Base-by-base conservation (phyloP, 2,113 vertebrate species). In the Anarhynchus alexandrinus region DNA sequence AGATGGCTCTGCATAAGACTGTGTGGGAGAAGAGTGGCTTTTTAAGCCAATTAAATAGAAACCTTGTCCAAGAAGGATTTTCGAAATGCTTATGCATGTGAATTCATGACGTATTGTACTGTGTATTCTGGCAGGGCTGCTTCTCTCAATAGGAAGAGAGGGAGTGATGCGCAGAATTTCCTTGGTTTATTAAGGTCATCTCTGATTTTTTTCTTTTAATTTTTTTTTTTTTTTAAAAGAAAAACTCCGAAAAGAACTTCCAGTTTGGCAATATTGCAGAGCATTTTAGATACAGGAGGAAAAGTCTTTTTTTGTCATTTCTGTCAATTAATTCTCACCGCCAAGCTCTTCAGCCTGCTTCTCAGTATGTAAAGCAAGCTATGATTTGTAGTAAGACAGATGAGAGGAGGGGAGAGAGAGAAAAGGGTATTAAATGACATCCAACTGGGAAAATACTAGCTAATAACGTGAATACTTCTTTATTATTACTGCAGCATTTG, bases 11-110 rank as follows among this genome's bases (percentile, higher is more conserved):
- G 92, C 96, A 97, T 82, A 97, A 96, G 94, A 96, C 94, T 96
- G 94, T 86, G 95, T 96, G 90, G 96, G 95, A 97, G 93, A 95
- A 94, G 83, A 97, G 97, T 92, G 96, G 97, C 95, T 98, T 97
- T 97, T 98, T 96, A 97, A 97, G 98, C 97, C 96, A 97, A 98
- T 98, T 96, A 98, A 97, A 97, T 95, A 96, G 95, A 94, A 97
- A 96, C 97, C 86, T 97, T 96, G 97, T 98, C 94, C 94, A 97
- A 97, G 96, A 91, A 97, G 92, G 96, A 96, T 98, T 94, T 90
- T 95, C 94, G 42, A 92, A 90, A 67, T 88, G 97, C 96, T 95
- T 95, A 76, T 95, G 97, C 95, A 93, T 97, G 97, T 95, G 97
- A 93, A 97, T 86, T 94, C 86, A 30, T 94, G 94, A 91, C 71